Evolutionary conservation across 2,888 invertebrate species (phyloP).

Genomic region (Cataglyphis albicans): DNA sequence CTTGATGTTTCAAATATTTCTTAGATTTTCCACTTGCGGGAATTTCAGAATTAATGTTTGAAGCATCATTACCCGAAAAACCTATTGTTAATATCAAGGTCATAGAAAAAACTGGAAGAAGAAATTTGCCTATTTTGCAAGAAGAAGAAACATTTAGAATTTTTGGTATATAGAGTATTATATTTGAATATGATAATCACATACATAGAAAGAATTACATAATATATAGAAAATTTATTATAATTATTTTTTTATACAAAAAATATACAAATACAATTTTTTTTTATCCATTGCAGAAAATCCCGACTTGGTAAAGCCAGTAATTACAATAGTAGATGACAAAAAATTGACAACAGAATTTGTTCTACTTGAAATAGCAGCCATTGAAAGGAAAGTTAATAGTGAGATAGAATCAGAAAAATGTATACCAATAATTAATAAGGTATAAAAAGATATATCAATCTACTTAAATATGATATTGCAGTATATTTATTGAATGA

Average conservation of each 20-base stretch:
- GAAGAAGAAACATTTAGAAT: conserved; percentile 82
- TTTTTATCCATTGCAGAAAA: conserved; percentile 78
- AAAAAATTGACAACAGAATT: conserved; percentile 81
- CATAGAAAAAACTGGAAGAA: conserved; percentile 81
- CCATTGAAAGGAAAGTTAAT: conserved; percentile 77
- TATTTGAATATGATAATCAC: conserved; percentile 10
- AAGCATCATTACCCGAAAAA: conserved; percentile 79
- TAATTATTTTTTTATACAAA: background rate
- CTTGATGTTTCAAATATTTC: conserved; percentile 25
- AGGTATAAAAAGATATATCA: conserved; percentile 71
- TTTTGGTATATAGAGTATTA: conserved; percentile 77
- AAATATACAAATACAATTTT: background rate
- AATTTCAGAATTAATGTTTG: conserved; percentile 80
- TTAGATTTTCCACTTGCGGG: conserved; percentile 77
- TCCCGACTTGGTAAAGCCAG: conserved; percentile 83
- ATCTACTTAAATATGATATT: background rate
- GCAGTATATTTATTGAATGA: background rate
- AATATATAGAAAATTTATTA: background rate
- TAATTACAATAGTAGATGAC: conserved; percentile 78
- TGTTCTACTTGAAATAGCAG: conserved; percentile 78
- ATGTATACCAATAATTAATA: conserved; percentile 80
- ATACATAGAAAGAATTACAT: background rate
- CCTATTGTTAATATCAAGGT: conserved; percentile 81
- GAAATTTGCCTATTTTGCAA: conserved; percentile 83
- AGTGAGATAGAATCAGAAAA: conserved; percentile 80